A percentile compares a stretch with the other conserved stretches of the same genome.
Evolutionary conservation across 2,113 vertebrate species (phyloP).

Genomic region (Upupa epops): DNA sequence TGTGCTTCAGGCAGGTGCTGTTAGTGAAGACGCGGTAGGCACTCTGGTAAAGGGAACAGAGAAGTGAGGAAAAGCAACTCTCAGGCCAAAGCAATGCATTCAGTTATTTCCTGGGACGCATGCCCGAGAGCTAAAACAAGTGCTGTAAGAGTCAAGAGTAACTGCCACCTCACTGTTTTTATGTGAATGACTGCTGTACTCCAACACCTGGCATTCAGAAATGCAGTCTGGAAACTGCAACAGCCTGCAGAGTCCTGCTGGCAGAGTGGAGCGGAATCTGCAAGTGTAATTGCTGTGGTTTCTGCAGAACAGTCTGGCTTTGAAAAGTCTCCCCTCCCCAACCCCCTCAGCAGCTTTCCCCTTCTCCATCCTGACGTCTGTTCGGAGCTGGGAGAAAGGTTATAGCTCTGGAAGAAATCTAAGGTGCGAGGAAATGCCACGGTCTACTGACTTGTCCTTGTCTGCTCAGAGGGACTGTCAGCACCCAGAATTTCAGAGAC

Average conservation of each 20-base stretch:
- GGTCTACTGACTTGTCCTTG: no score
- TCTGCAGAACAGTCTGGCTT: no score
- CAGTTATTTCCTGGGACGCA: not conserved
- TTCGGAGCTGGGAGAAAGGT: no score
- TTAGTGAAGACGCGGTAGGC: slow-evolving; percentile 96
- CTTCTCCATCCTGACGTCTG: no score
- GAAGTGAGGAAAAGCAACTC: not conserved
- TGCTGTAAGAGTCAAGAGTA: not conserved
- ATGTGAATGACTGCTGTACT: not conserved
- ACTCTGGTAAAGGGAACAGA: slow-evolving; percentile 75
- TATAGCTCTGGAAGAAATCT: no score
- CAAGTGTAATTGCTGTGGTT: no score
- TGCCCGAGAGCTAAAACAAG: not conserved
- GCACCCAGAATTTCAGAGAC: no score
- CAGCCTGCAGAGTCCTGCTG: not conserved
- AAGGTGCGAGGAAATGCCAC: no score
- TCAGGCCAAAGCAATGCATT: not conserved
- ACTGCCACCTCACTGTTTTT: not conserved
- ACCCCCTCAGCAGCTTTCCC: no score
- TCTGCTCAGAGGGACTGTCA: no score
- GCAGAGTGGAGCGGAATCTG: no score
- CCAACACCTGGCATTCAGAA: not conserved
- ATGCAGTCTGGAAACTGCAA: not conserved
- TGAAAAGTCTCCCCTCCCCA: no score
- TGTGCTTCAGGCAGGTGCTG: slow-evolving; percentile 98